Evolutionary conservation across 2,797 vertebrate species (phyloP), one percentile per base, ranked within the genome.

Genomic region (Chrysocyon brachyurus): DNA sequence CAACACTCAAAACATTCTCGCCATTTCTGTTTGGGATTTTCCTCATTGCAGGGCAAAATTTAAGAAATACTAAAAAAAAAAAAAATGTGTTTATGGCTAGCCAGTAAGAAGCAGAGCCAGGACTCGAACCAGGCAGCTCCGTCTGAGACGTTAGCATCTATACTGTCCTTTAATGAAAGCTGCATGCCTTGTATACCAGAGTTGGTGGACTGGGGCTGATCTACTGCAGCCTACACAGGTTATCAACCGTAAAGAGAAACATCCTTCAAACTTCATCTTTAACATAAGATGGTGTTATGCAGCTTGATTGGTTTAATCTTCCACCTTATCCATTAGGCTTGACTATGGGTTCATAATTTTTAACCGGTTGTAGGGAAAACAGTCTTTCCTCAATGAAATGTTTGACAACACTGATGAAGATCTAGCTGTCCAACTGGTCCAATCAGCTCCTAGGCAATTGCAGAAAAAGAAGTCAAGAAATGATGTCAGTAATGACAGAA

Each of bases 341-440:
- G 24, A 17, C 52, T 97, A 61, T 28, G n/a, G 73, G 28, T 46
- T 46, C 40, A 46, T 56, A 40, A 59, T 73, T 59, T 92, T 87
- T 92, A 92, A 89, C 72, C 56, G 22, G n/a, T 78, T 96, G 19
- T 83, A 78, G 68, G 72, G 89, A 95, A 82, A 31, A 0, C 73
- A 87, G 66, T 63, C n/a, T 54, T 70, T 19, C 24, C 26, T 82
- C 31, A 81, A 61, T 85, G 75, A 85, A 68, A 68, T 31, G 54
- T 73, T 87, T 64, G 12, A 22, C 33, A 93, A 57, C 59, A 73
- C 33, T 77, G 36, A 61, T 22, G 26, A 68, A 79, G 11, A 78
- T 16, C 24, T 66, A 79, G 84, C 46, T 8, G 72, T 28, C 7
- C 26, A 54, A 15, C 82, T 36, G 57, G 31, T 26, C 14, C 73